Conservation (phyloP, 2,113 vertebrate genomes). For the Oostethus manadensis region DNA sequence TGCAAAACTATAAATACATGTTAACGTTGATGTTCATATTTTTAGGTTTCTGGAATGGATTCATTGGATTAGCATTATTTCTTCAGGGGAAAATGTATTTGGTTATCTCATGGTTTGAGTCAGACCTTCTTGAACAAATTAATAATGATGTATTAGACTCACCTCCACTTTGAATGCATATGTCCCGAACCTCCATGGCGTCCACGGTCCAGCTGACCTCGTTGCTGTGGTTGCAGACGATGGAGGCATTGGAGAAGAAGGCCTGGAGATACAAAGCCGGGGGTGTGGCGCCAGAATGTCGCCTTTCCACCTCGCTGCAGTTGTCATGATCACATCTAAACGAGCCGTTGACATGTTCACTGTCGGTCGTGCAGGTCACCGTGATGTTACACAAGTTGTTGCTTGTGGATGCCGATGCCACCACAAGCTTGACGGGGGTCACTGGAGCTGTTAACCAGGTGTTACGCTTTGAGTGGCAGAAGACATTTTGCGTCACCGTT, state of each 20-base stretch:
- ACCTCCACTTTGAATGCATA: fast-evolving
- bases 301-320: conserved; percentile 9
- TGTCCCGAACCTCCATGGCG: fast-evolving
- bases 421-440: not conserved
- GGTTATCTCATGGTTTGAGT: too few relatives aligned
- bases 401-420: not conserved
- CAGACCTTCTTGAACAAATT: too few relatives aligned
- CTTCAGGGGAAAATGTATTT: too few relatives aligned
- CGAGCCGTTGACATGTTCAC: conserved; percentile 13
- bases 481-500: not conserved
- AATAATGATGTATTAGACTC: not conserved
- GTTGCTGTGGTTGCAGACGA: conserved; percentile 47
- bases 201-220: not conserved
- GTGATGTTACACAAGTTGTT: conserved; percentile 11
- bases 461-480: not conserved
- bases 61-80: too few relatives aligned
- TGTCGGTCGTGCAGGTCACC: conserved; percentile 23
- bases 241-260: not conserved
- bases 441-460: conserved; percentile 24
- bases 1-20: too few relatives aligned
- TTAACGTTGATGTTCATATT: too few relatives aligned
- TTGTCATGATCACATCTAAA: not conserved
- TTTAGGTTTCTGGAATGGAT: too few relatives aligned
- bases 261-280: not conserved
- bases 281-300: not conserved